Base-by-base conservation (phyloP, 2,797 vertebrate species). In the Dromococcyx pavoninus region DNA sequence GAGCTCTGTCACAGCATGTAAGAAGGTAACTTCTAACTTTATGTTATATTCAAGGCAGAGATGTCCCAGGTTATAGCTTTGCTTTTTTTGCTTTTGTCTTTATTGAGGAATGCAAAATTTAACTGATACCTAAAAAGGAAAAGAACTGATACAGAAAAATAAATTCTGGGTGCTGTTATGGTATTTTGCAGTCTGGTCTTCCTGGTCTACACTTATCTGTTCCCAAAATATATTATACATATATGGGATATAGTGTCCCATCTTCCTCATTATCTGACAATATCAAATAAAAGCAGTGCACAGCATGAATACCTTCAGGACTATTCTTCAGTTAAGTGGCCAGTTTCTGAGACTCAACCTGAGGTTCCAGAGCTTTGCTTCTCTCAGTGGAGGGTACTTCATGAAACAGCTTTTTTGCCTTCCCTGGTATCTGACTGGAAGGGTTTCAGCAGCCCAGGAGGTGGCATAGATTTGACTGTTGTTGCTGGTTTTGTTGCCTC, bases 1-100 rank as follows among this genome's bases (percentile, higher is more conserved):
- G 60, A 98, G 98, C 53, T 98, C 98, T 84, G 97, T 99, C 98
- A 98, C 98, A 41, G 98, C 98, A 80, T 99, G 98, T 95, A 99
- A 99, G 95, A 99, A 99, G 99, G 99, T 99, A 98, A 97, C 16
- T 12, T 76, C 74, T 46, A 37, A 28, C 3, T 89, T 90, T 77
- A 16, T 57, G 6, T 70, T 91, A 17, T 60, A 73, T 86, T 91
- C 24, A 33, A 54, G 7, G 13, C 2, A 27, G 24, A 33, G 67
- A 48, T 62, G 81, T 60, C 44, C 32, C 10, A 46, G 35, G 22
- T 69, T 58, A 72, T 27, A 67, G 35, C 48, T 89, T 86, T 89
- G 19, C 35, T 76, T 70, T 92, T n/a, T 84, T 81, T 84, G 17
- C 53, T 46, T 79, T 86, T 48, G 35, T 21, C n/a, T 76, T 88